Percentiles rank a stretch among this genome's conserved stretches.
phyloP scores from a whole-genome alignment of 2,797 vertebrate species.

The Mus minutoides region DNA sequence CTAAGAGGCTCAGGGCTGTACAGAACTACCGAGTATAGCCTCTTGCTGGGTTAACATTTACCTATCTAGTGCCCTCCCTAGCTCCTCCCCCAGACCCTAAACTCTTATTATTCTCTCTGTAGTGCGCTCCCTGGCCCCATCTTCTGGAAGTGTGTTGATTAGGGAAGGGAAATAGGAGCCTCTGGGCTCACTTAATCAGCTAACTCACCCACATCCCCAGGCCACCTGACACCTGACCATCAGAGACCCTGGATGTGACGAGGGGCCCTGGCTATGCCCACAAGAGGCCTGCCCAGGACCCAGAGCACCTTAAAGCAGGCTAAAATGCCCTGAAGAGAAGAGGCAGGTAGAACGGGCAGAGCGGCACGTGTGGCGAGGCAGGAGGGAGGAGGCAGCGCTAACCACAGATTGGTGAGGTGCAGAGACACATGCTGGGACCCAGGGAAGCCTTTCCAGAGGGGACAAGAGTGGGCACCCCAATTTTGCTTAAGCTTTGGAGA shows the following conservation, averaged over 20 bases:
- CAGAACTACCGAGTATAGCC: not conserved
- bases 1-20: not conserved
- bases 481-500: slow-evolving; percentile 91
- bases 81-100: not conserved
- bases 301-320: slow-evolving; percentile 81
- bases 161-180: not conserved
- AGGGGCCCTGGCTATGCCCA: not conserved
- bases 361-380: slow-evolving; percentile 24
- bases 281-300: not conserved
- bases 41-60: not conserved
- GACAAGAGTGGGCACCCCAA: slow-evolving; percentile 87
- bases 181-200: not conserved
- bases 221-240: not conserved
- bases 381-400: slow-evolving; percentile 86
- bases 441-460: slow-evolving; percentile 89
- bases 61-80: not conserved
- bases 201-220: not conserved
- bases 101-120: not conserved
- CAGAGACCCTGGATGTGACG: not conserved
- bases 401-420: slow-evolving; percentile 97
- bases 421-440: slow-evolving; percentile 95
- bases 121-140: not conserved
- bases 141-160: not conserved
- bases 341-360: slow-evolving; percentile 42
- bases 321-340: slow-evolving; percentile 72